phyloP scores from a whole-genome alignment of 2,113 vertebrate species.

The Odontesthes bonariensis region DNA sequence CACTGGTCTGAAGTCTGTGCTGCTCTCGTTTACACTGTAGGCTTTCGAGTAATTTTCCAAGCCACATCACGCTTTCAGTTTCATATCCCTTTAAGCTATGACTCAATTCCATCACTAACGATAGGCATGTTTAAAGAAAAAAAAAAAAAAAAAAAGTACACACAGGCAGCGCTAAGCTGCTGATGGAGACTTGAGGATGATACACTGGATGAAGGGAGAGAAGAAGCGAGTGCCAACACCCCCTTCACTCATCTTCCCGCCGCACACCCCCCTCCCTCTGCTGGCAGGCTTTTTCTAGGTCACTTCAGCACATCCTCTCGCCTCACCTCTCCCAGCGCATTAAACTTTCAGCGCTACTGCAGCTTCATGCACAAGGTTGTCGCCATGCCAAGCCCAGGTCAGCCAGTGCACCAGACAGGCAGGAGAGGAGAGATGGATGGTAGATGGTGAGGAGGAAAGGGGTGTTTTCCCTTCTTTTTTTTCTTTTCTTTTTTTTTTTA shows the following conservation, averaged over 20 bases:
- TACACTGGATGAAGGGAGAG: constrained; percentile 38
- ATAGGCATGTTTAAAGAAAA: constrained; percentile 27
- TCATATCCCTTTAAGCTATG: constrained; percentile 46
- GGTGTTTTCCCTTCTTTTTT: not conserved
- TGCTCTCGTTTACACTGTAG: not conserved
- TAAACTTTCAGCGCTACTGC: constrained; percentile 80
- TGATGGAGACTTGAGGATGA: constrained; percentile 60
- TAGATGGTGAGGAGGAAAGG: not conserved
- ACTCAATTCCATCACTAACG: constrained; percentile 39
- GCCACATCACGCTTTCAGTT: constrained; percentile 26
- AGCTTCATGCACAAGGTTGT: constrained; percentile 60
- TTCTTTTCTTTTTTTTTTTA: too few relatives aligned
- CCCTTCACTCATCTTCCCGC: constrained; percentile 24
- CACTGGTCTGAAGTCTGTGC: constrained; percentile 24
- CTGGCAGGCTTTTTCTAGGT: constrained; percentile 82
- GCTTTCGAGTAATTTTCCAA: constrained; percentile 61
- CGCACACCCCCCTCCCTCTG: constrained; percentile 47
- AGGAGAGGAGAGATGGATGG: not conserved
- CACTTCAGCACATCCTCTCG: constrained; percentile 72
- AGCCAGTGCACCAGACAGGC: constrained; percentile 55
- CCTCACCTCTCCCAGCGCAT: constrained; percentile 77
- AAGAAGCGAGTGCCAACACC: constrained; percentile 39
- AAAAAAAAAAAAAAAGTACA: constrained; percentile 8
- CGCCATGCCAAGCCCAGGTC: constrained; percentile 77
- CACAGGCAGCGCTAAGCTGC: constrained; percentile 32